These are phyloP conservation scores for Zonitis immaculata DNA, from an alignment of 2,888 invertebrate genomes.

Conservation along the genomic window DNA sequence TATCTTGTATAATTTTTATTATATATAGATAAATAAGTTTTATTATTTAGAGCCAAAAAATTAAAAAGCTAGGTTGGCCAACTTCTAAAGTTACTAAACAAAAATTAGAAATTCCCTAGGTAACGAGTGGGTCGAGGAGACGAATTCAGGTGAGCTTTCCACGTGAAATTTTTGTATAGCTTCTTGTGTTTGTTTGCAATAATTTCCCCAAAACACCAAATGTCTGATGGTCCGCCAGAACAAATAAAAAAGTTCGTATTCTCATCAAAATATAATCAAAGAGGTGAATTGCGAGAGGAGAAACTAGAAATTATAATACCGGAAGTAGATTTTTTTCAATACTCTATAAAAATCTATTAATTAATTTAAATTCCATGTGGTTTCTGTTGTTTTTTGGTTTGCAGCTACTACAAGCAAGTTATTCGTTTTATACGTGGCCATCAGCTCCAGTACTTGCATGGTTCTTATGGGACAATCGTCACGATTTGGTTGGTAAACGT, in stretches of 20 bases:
- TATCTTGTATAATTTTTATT: too few relatives aligned
- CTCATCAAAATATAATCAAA: conserved; percentile 59
- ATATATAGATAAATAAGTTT: too few relatives aligned
- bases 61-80: background rate
- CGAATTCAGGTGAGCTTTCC: too few relatives aligned
- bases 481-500: conserved; percentile 55
- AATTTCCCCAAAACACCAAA: conserved; percentile 36
- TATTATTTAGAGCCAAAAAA: too few relatives aligned
- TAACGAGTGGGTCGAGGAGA: too few relatives aligned
- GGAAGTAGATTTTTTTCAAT: conserved; percentile 56
- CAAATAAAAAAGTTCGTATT: conserved; percentile 82
- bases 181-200: background rate
- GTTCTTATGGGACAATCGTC: conserved; percentile 71
- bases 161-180: background rate
- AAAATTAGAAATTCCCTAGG: too few relatives aligned
- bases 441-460: conserved; percentile 89
- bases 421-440: conserved; percentile 96
- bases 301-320: conserved; percentile 76
- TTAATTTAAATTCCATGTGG: too few relatives aligned
- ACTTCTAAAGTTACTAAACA: background rate
- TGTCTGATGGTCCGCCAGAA: conserved; percentile 60
- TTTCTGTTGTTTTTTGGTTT: conserved; percentile 32
- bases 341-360: too few relatives aligned
- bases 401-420: conserved; percentile 76
- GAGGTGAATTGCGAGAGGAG: conserved; percentile 62